Evolutionary conservation across 2,113 vertebrate genomes (phyloP).

Genomic region (Calypte anna): DNA sequence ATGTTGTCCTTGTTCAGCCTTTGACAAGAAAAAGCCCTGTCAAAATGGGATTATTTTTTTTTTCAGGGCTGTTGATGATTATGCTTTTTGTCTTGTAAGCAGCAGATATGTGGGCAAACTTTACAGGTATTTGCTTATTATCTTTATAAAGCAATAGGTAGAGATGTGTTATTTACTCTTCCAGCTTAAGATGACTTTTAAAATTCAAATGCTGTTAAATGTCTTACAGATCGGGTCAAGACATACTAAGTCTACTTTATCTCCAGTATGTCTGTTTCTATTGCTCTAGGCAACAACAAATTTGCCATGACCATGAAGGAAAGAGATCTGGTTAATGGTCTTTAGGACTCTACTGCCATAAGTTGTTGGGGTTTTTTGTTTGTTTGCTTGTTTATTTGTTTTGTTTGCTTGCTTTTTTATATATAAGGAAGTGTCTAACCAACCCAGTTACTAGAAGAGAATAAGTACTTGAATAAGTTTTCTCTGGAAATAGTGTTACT

Average conservation of each 20-base stretch:
- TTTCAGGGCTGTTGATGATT: not conserved
- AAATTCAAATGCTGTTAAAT: not conserved
- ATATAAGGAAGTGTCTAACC: not conserved
- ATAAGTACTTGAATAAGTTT: not conserved
- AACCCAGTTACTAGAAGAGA: not conserved
- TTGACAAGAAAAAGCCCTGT: not conserved
- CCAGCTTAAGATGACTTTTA: not conserved
- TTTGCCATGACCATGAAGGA: not conserved
- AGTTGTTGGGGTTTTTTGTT: too few species aligned
- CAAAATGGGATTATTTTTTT: not conserved
- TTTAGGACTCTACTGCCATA: not conserved
- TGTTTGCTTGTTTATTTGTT: too few species aligned
- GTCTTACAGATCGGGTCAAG: not conserved
- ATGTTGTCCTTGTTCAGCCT: not conserved
- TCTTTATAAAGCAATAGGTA: not conserved
- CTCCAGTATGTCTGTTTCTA: rapidly evolving
- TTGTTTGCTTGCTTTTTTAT: not conserved
- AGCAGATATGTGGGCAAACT: not conserved
- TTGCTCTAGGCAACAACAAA: not conserved
- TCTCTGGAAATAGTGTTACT: not conserved
- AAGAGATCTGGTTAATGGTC: not conserved
- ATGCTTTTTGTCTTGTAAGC: not conserved
- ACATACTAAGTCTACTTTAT: not conserved
- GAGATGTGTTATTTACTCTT: not conserved
- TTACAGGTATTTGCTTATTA: not conserved